These are phyloP conservation scores for Idaea biselata DNA, from an alignment of 2,888 invertebrate species.

Conservation along the genomic window DNA sequence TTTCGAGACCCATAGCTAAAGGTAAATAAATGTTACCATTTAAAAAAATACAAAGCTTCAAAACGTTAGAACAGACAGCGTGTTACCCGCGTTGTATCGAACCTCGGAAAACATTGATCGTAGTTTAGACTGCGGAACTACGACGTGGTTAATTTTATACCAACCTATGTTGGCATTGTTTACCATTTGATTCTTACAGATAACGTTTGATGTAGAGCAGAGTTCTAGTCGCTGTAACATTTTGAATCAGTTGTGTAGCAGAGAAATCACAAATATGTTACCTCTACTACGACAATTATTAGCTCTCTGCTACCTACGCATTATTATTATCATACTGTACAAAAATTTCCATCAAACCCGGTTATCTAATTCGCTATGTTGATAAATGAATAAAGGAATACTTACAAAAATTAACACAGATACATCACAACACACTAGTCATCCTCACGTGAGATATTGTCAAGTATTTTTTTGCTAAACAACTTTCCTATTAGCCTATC, in stretches of 20 bases:
- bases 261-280: neutral
- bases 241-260: neutral
- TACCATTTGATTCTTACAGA: neutral
- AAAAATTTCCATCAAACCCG: neutral
- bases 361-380: neutral
- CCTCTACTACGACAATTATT: neutral
- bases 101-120: neutral
- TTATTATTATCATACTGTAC: neutral
- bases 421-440: slow-evolving; percentile 18
- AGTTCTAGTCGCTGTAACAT: neutral
- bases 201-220: neutral
- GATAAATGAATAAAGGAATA: neutral
- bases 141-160: neutral
- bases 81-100: neutral
- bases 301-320: neutral
- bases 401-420: slow-evolving; percentile 8
- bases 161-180: neutral
- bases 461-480: slow-evolving; percentile 8
- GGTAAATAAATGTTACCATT: neutral
- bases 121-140: neutral
- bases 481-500: slow-evolving; percentile 5
- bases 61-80: neutral
- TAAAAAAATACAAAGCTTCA: neutral
- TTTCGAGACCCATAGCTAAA: too few relatives aligned
- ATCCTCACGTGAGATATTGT: slow-evolving; percentile 13